A percentile compares a stretch with the other conserved stretches of the same genome.
Evolutionary conservation across 1,140 invertebrate genomes (phyloP).

Genomic region (Monomorium pharaonis): DNA sequence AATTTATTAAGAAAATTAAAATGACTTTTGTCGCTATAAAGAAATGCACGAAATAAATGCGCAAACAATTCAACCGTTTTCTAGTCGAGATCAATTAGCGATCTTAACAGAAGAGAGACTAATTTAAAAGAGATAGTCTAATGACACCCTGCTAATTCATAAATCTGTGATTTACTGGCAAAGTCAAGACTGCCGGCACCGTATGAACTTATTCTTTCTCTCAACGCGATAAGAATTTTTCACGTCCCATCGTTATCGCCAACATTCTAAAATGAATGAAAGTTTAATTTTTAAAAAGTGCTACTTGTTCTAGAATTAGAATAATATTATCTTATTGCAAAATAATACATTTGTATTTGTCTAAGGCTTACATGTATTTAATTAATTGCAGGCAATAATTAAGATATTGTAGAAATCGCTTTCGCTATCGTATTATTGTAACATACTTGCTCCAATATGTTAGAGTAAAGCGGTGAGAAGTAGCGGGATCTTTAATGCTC

Average conservation of each 20-base stretch:
- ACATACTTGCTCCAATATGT: conserved; percentile 27
- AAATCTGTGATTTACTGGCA: conserved; percentile 18
- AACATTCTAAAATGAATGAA: not conserved
- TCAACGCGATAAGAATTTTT: conserved; percentile 17
- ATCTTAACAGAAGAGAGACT: not conserved
- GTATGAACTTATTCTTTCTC: conserved; percentile 19
- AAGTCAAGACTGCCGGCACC: not conserved
- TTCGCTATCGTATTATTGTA: conserved; percentile 25
- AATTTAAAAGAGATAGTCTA: not conserved
- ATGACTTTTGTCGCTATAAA: not conserved
- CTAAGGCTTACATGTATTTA: not conserved
- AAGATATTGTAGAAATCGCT: not conserved
- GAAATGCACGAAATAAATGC: not conserved
- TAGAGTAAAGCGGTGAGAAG: conserved; percentile 42
- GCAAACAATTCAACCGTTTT: not conserved
- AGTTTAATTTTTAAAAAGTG: not conserved
- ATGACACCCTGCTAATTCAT: conserved; percentile 19
- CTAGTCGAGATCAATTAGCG: not conserved
- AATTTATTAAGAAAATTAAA: conserved; percentile 9
- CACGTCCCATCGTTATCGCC: not conserved
- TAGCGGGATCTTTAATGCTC: conserved; percentile 28
- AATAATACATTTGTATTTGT: not conserved
- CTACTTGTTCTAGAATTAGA: not conserved
- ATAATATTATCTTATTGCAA: not conserved
- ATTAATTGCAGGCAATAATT: no score